Percentiles rank a stretch among this genome's conserved stretches.
Evolutionary conservation across 2,888 invertebrate species (phyloP).

Genomic region (Phalera bucephala): DNA sequence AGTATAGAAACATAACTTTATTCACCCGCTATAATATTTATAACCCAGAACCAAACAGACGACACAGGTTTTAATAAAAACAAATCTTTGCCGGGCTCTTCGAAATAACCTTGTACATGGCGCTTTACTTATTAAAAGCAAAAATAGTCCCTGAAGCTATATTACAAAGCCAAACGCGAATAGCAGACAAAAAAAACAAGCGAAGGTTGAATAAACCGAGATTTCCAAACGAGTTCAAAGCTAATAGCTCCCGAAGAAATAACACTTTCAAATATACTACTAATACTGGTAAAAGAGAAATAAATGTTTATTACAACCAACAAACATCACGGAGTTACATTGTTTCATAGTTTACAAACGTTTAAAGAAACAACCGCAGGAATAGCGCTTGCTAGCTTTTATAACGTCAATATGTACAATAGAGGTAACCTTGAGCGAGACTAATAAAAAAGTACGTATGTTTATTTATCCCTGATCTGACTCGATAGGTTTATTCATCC

Average conservation of each 20-base stretch:
- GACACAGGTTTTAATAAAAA: constrained; percentile 5
- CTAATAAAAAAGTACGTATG: constrained; percentile 4
- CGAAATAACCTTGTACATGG: constrained; percentile 4
- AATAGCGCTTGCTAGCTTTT: constrained; percentile 1
- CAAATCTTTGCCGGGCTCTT: constrained; percentile 4
- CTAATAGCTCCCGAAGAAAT: neutral
- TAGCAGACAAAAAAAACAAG: constrained; percentile 9
- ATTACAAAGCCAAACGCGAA: constrained; percentile 9
- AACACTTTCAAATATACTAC: constrained; percentile 4
- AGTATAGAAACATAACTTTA: no score
- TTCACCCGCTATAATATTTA: no score
- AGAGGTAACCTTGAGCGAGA: constrained; percentile 5
- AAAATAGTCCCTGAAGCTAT: constrained; percentile 3
- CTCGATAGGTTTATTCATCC: constrained; percentile 9
- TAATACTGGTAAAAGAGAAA: constrained; percentile 9
- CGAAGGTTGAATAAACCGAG: constrained; percentile 14
- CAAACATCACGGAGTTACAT: constrained; percentile 14
- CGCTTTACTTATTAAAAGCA: constrained; percentile 9
- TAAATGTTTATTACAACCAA: constrained; percentile 15
- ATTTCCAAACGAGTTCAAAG: constrained; percentile 11
- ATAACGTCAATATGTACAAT: neutral
- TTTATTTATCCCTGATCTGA: no score
- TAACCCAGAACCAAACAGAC: neutral
- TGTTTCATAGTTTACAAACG: constrained; percentile 3
- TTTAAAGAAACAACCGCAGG: constrained; percentile 4